Evolutionary conservation across 2,888 invertebrate species (phyloP), one percentile per base, ranked within the genome.

Genomic region (Patella ulyssiponensis): DNA sequence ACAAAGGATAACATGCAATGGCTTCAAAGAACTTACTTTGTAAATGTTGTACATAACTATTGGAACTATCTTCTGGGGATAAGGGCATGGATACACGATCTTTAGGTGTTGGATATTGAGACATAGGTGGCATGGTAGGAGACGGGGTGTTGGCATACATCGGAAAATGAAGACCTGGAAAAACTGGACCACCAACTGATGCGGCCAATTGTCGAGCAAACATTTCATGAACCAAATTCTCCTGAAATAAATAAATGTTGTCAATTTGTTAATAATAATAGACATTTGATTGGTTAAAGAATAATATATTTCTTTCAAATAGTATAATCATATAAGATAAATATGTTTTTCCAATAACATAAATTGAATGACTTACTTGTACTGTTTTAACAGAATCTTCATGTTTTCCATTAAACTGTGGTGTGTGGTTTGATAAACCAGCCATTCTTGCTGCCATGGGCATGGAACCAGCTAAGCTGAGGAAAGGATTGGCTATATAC

Each of bases 51-150:
- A 88, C 86, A 79, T 86, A 89, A 79, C 82, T 86, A 80, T 84
- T 87, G 79, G 87, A 86, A 56, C 81, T 83, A 74, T 86, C 86
- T 14, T 88, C 88, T 77, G 79, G 75, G 71, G 79, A 52, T 58
- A 79, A 76, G n/a, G 81, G 78, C 23, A 78, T 74, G 74, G 80
- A 72, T n/a, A 80, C 71, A 11, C 84, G 83, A 77, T 86, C 85
- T 73, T 81, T 93, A 80, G 94, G 91, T 14, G 94, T 93, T 93
- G 17, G 94, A 93, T 74, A 93, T 93, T 27, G 94, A 93, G 75
- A 94, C 93, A 69, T 93, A 58, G 80, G 84, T 71, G 84, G 85
- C 93, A 81, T 93, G 92, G 69, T 93, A 93, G 84, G 93, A 91
- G 80, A 92, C 88, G 92, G 81, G 90, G 91, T 81, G 91, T 89